Conservation (phyloP, 2,797 vertebrate genomes). For the Sebastiscus albofasciatus region DNA sequence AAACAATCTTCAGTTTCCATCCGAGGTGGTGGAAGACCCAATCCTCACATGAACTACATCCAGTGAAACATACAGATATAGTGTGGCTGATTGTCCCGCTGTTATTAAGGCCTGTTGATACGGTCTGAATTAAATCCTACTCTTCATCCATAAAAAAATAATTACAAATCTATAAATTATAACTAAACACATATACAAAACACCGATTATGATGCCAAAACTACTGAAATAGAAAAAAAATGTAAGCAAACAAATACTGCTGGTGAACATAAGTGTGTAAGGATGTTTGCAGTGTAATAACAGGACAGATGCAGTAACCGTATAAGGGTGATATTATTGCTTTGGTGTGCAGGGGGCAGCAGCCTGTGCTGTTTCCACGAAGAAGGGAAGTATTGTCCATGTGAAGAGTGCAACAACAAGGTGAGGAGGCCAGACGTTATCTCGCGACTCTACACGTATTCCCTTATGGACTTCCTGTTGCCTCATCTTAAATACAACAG, state of each 20-base stretch:
- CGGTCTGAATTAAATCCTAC: constrained; percentile 11
- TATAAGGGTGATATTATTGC: constrained; percentile 58
- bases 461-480: constrained; percentile 34
- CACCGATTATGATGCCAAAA: constrained; percentile 42
- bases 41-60: neutral
- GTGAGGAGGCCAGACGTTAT: constrained; percentile 21
- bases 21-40: neutral
- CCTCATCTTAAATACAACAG: constrained; percentile 8
- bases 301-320: constrained; percentile 27
- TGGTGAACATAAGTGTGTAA: neutral
- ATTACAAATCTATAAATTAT: constrained; percentile 60
- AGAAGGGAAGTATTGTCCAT: constrained; percentile 6
- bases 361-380: constrained; percentile 6
- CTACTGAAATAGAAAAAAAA: constrained; percentile 24
- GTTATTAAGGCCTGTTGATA: constrained; percentile 29
- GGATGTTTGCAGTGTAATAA: constrained; percentile 2
- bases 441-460: constrained; percentile 23
- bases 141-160: constrained; percentile 42
- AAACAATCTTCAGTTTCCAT: constrained; percentile 19
- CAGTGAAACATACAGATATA: neutral
- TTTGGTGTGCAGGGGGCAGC: constrained; percentile 60
- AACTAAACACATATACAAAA: constrained; percentile 50
- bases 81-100: constrained; percentile 58
- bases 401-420: constrained; percentile 35
- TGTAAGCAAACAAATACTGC: constrained; percentile 1